Evolutionary conservation across 2,797 vertebrate species (phyloP).

Genomic region (Oreochromis grahami): DNA sequence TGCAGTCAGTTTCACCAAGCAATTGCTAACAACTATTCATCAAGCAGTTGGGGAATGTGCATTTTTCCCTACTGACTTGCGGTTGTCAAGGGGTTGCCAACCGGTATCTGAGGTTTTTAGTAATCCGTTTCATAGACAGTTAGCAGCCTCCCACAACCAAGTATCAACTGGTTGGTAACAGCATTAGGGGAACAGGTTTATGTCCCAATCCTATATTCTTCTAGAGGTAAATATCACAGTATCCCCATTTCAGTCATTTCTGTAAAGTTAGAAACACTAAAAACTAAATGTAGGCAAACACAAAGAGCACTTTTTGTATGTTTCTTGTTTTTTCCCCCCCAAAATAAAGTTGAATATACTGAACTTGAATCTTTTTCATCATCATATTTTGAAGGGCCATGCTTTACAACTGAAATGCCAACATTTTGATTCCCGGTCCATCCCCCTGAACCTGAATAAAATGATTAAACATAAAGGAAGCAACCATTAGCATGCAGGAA

Average conservation of each 20-base stretch:
- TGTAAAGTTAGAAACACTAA: not conserved
- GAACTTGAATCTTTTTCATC: not conserved
- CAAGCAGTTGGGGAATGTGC: not conserved
- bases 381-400: not conserved
- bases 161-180: not conserved
- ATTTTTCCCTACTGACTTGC: not conserved
- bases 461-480: not conserved
- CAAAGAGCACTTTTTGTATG: too few relatives aligned
- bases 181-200: not conserved
- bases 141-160: not conserved
- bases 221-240: not conserved
- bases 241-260: not conserved
- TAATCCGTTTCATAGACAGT: not conserved
- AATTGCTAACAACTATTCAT: not conserved
- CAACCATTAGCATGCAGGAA: not conserved
- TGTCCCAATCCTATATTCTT: not conserved
- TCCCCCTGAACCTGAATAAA: not conserved
- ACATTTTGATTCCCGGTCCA: not conserved
- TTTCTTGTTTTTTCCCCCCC: accelerated
- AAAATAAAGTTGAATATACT: accelerated
- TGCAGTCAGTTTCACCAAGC: not conserved
- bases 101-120: accelerated
- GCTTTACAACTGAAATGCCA: not conserved
- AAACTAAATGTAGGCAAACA: not conserved
- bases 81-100: accelerated